These are phyloP conservation scores for Cyanoderma ruficeps DNA, from an alignment of 2,113 vertebrate genomes.

Conservation along the genomic window DNA sequence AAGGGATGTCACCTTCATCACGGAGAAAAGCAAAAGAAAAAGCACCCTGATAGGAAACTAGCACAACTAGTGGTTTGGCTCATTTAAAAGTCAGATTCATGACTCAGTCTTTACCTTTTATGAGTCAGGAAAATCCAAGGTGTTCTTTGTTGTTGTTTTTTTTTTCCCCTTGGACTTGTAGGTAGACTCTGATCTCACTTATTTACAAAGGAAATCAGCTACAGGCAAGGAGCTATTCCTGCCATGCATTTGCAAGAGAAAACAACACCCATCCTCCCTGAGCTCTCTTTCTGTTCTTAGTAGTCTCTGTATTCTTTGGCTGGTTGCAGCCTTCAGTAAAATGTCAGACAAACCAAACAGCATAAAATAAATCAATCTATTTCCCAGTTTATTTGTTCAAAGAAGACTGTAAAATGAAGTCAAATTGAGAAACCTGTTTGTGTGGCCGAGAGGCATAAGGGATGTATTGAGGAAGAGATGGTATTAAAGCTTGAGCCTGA, in stretches of 20 bases:
- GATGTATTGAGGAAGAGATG: neutral
- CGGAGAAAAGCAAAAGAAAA: neutral
- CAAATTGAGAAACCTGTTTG: neutral
- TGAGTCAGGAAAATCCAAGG: neutral
- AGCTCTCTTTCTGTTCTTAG: neutral
- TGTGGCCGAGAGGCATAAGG: neutral
- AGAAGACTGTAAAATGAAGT: neutral
- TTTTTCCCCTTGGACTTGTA: neutral
- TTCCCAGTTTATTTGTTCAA: conserved; percentile 16
- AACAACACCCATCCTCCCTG: neutral
- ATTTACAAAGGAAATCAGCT: neutral
- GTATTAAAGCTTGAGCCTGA: neutral
- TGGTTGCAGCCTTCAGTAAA: neutral
- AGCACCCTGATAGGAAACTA: neutral
- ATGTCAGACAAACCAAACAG: neutral
- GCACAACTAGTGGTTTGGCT: neutral
- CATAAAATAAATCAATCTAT: neutral
- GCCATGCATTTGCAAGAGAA: neutral
- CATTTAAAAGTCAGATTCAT: neutral
- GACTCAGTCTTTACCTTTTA: neutral
- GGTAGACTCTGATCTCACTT: conserved; percentile 4
- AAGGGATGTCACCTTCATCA: neutral
- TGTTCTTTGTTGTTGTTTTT: neutral
- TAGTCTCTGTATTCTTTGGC: neutral
- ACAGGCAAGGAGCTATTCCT: neutral